Conservation (phyloP, 2,113 vertebrate genomes). For the Oreochromis tanganicae region DNA sequence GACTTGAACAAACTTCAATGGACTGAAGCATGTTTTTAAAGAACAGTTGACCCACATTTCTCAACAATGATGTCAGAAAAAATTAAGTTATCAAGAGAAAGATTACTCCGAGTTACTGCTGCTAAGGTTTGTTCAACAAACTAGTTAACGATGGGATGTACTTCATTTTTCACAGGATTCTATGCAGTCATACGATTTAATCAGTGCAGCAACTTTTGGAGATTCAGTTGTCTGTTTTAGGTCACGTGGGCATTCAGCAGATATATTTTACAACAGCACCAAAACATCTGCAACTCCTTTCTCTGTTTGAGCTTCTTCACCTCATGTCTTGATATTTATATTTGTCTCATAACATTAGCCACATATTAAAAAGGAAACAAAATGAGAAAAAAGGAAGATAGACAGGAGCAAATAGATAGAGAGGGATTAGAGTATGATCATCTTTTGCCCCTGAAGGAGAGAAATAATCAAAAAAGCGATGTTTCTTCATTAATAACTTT, state of each 20-base stretch:
- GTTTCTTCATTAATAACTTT: background rate
- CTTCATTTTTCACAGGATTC: background rate
- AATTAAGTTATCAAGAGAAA: background rate
- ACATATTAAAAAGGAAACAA: background rate
- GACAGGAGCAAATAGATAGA: background rate
- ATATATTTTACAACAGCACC: conserved; percentile 17
- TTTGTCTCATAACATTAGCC: background rate
- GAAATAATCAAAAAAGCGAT: background rate
- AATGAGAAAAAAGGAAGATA: background rate
- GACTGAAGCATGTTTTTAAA: background rate
- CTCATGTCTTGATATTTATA: background rate
- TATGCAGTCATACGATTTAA: background rate
- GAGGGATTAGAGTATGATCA: background rate
- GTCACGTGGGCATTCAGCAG: background rate
- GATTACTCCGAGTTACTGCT: background rate
- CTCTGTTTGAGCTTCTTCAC: background rate
- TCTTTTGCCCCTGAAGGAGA: background rate
- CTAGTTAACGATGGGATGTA: background rate
- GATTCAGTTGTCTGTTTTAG: background rate
- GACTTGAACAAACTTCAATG: background rate
- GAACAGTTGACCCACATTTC: background rate
- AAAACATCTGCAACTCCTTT: background rate
- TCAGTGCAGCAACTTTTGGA: background rate
- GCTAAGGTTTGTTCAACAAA: background rate
- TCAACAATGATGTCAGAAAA: background rate